Evolutionary conservation across 2,888 invertebrate genomes (phyloP).

Genomic region (Ectropis crepuscularia): DNA sequence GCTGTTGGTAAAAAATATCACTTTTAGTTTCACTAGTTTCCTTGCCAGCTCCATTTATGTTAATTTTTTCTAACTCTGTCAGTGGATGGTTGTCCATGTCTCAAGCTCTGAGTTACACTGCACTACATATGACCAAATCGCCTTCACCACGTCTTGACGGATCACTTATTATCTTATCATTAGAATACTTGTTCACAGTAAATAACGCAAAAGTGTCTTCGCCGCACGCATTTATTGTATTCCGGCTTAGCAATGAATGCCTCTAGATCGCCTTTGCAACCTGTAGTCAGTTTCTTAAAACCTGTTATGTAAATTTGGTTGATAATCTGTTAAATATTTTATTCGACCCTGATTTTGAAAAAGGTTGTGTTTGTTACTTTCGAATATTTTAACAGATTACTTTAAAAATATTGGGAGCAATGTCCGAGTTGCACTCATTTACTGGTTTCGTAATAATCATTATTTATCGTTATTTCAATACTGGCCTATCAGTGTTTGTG

Average conservation of each 20-base stretch:
- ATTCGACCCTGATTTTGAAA: conserved; percentile 32
- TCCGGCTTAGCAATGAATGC: conserved; percentile 24
- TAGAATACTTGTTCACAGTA: conserved; percentile 40
- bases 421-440: neutral
- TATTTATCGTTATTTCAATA: neutral
- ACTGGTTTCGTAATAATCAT: neutral
- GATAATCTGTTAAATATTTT: conserved; percentile 15
- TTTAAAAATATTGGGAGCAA: conserved; percentile 12
- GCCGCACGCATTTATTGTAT: conserved; percentile 24
- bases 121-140: conserved; percentile 48
- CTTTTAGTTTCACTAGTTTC: conserved; percentile 52
- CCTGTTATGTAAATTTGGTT: conserved; percentile 35
- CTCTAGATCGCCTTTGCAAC: conserved; percentile 11
- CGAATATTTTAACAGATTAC: neutral
- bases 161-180: conserved; percentile 64
- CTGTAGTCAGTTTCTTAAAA: conserved; percentile 18
- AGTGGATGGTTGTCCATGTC: conserved; percentile 64
- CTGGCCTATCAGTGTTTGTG: too few species aligned
- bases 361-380: conserved; percentile 10
- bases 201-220: conserved; percentile 25
- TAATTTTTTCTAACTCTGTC: conserved; percentile 69
- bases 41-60: conserved; percentile 57
- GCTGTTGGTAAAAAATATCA: conserved; percentile 43
- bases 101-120: conserved; percentile 52
- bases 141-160: conserved; percentile 33